Conservation (phyloP, 2,113 vertebrate genomes). For the Smithornis capensis region DNA sequence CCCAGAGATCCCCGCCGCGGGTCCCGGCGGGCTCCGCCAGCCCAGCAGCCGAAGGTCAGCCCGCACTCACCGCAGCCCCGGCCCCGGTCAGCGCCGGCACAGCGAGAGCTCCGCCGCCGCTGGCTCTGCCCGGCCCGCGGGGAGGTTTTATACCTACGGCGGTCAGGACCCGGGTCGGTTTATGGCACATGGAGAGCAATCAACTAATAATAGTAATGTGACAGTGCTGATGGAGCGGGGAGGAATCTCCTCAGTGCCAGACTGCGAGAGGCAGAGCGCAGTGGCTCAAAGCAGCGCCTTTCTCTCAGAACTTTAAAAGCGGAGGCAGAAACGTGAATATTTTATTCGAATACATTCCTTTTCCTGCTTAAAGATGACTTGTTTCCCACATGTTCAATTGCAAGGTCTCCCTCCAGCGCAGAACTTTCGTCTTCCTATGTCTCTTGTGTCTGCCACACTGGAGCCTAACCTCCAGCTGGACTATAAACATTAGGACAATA, state of each 20-base stretch:
- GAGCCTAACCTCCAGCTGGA: not conserved
- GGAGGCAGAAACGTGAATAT: not conserved
- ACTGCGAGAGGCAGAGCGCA: not conserved
- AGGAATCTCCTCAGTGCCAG: not conserved
- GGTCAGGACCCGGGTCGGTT: not conserved
- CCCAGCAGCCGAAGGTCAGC: not conserved
- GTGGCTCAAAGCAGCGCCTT: not conserved
- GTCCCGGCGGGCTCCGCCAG: not conserved
- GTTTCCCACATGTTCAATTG: not conserved
- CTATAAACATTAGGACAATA: not conserved
- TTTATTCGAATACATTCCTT: not conserved
- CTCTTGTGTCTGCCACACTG: not conserved
- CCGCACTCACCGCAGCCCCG: not conserved
- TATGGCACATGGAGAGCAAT: not conserved
- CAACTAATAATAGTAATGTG: slow-evolving; percentile 55
- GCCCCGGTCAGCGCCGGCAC: not conserved
- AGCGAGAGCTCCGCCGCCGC: not conserved
- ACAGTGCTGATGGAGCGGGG: not conserved
- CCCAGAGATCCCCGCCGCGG: not conserved
- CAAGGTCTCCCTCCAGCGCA: not conserved
- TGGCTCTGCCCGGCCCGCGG: not conserved
- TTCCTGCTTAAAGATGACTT: not conserved
- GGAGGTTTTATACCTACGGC: not conserved
- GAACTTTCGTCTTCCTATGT: not conserved
- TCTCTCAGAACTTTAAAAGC: not conserved